These are phyloP conservation scores for honey bee (Apis mellifera) DNA, from an alignment of 1,140 invertebrate genomes.

Conservation along the genomic window Amel_HAv3.1 CM009944.2:6725001-6725500, in stretches of 20 bases:
- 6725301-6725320: constrained; percentile 6
- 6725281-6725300: neutral
- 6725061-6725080: neutral
- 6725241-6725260: neutral
- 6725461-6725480: no score
- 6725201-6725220: no score
- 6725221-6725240: constrained; percentile 5
- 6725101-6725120: neutral
- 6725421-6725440: constrained; percentile 5
- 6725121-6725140: neutral
- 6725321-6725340: neutral
- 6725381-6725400: neutral
- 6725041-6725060: neutral
- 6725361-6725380: constrained; percentile 7
- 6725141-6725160: neutral
- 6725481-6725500: no score
- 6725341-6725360: constrained; percentile 11
- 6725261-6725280: constrained; percentile 9
- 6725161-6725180: neutral
- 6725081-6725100: neutral
- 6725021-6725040: no score
- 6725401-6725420: neutral
- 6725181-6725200: neutral
- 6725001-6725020: no score
- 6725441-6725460: no score